These are phyloP conservation scores for Poecilia picta DNA, from an alignment of 2,797 vertebrate species.

Conservation along the genomic window DNA sequence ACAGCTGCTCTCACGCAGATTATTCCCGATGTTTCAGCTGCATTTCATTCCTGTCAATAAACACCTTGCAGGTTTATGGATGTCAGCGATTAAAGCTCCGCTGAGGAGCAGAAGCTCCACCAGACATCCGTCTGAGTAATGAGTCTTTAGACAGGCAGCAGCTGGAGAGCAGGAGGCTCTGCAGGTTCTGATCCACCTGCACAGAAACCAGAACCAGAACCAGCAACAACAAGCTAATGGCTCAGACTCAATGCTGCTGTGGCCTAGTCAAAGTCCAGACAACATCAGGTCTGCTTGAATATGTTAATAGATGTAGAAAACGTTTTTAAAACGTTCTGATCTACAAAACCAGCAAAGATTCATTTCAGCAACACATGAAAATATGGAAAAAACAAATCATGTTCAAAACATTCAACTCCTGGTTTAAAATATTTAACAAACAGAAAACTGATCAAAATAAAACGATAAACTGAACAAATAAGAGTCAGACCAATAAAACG, in stretches of 20 bases:
- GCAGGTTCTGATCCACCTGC: not conserved
- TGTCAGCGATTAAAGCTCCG: not conserved
- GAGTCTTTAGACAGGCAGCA: constrained; percentile 12
- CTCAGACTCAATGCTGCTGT: not conserved
- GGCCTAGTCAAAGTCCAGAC: constrained; percentile 1
- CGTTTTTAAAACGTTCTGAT: too few relatives aligned
- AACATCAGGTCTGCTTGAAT: too few relatives aligned
- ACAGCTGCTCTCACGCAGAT: not conserved
- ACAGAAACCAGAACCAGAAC: too few relatives aligned
- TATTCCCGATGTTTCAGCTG: not conserved
- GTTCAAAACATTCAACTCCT: too few relatives aligned
- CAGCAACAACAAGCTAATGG: not conserved
- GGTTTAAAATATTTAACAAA: too few relatives aligned
- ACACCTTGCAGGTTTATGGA: constrained; percentile 9
- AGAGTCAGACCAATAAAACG: too few relatives aligned
- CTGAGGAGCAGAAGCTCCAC: constrained; percentile 3
- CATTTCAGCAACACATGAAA: too few relatives aligned
- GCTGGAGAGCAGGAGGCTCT: constrained; percentile 5
- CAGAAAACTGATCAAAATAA: too few relatives aligned
- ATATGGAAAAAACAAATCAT: too few relatives aligned
- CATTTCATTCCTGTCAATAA: constrained; percentile 7
- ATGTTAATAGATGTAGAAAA: too few relatives aligned
- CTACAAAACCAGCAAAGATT: too few relatives aligned
- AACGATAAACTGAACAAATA: too few relatives aligned
- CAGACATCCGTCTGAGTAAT: constrained; percentile 2